Conservation (phyloP, 2,113 vertebrate genomes). For the Sminthopsis crassicaudata region DNA sequence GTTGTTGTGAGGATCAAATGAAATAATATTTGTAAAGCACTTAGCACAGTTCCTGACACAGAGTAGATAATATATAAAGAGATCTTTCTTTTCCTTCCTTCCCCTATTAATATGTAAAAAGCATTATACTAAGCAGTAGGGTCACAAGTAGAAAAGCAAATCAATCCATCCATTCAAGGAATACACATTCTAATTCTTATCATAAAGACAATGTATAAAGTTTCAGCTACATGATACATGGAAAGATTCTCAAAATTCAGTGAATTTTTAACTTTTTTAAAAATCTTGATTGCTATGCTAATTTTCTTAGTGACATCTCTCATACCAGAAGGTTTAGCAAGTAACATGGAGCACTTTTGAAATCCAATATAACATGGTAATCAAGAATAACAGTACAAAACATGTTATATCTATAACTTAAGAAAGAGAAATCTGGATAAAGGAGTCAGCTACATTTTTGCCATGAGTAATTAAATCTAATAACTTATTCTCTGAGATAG, state of each 20-base stretch:
- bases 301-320: not conserved
- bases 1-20: not conserved
- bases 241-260: not conserved
- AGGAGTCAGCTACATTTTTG: not conserved
- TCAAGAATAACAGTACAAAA: not conserved
- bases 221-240: not conserved
- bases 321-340: not conserved
- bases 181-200: not conserved
- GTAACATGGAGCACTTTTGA: not conserved
- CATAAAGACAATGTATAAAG: not conserved
- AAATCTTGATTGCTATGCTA: not conserved
- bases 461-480: not conserved
- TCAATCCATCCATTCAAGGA: not conserved
- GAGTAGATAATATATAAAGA: not conserved
- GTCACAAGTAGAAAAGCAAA: not conserved
- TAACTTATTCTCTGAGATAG: not conserved
- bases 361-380: not conserved
- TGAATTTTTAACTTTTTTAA: not conserved
- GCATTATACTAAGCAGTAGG: not conserved
- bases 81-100: not conserved
- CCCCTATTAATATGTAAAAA: not conserved
- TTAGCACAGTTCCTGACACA: not conserved
- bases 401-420: not conserved
- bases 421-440: not conserved
- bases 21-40: not conserved